Percentiles rank a stretch among this genome's conserved stretches.
These are phyloP conservation scores for Pseudorectes ferrugineus DNA, from an alignment of 2,113 vertebrate species.

Conservation along the genomic window DNA sequence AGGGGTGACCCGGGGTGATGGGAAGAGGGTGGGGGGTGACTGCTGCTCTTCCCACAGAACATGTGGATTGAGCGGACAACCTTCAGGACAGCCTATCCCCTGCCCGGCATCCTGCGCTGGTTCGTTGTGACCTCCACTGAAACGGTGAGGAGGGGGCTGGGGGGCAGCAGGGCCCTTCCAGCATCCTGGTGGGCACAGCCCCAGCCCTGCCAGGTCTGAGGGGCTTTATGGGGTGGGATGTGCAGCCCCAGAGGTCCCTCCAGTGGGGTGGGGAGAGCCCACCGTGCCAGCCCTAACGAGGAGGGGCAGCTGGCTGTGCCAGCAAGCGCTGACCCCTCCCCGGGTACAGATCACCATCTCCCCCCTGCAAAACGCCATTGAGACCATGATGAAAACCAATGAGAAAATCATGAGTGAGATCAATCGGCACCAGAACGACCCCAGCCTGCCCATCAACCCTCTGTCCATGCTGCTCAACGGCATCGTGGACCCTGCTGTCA, in stretches of 20 bases:
- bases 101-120: conserved; percentile 66
- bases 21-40: background rate
- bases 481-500: conserved; percentile 40
- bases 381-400: conserved; percentile 59
- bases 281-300: fast-evolving
- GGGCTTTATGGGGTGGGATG: background rate
- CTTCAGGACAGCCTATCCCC: conserved; percentile 54
- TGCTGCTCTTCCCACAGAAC: background rate
- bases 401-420: conserved; percentile 58
- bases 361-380: conserved; percentile 52
- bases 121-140: conserved; percentile 11
- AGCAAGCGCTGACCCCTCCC: background rate
- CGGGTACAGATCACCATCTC: conserved; percentile 10
- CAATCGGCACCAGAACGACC: conserved; percentile 36
- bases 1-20: background rate
- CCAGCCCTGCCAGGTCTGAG: background rate
- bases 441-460: conserved; percentile 34
- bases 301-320: background rate
- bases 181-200: background rate
- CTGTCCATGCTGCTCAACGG: conserved; percentile 56
- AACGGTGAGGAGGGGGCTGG: conserved; percentile 3
- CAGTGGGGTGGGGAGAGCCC: fast-evolving
- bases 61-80: conserved; percentile 63
- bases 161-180: background rate
- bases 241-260: background rate